Base-by-base conservation (phyloP, 2,113 vertebrate genomes). In the Ailurus styani region DNA sequence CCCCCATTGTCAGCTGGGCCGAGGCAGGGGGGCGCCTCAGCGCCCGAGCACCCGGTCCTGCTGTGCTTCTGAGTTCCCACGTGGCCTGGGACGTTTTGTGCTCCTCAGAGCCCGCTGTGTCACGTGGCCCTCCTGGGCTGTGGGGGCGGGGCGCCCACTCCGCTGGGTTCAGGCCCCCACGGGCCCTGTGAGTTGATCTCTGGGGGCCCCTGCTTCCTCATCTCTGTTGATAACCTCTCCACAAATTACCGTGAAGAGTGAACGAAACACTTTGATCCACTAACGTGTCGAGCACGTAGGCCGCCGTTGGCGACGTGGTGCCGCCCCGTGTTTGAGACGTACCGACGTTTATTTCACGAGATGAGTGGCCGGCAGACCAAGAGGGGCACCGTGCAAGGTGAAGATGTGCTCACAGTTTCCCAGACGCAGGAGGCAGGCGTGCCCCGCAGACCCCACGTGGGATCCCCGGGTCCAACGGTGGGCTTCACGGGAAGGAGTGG, bases 61-160 rank as follows among this genome's bases (percentile, higher is more conserved):
- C 72, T 25, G 8, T 29, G 42, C 13, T 29, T 11, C 4, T 15
- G 40, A 75, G 72, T 29, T 4, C 72, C 42, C 42, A 25, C 14
- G 7, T 25, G 13, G 72, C 25, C 42, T 14, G 42, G 42, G 14
- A 68, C 7, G 17, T 68, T 17, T 31, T 29, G 25, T 17, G 27
- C 14, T 17, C 42, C 42, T 17, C 27, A 17, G 25, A 47, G 7
- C 25, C 72, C 0, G 3, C 13, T 7, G 7, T 17, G 25, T 18
- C 72, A 9, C 1, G 1, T 1, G 72, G 23, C 8, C 6, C 72
- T 45, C 70, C 12, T 25, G 6, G 13, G 72, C 40, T 27, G 13
- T 14, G 25, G 3, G 25, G 3, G 6, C 12, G 13, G 72, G 37
- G 14, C 0, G 25, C 25, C 42, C 7, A 17, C 42, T 27, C 0